Percentiles rank a stretch among this genome's conserved stretches.
These are phyloP conservation scores for Brachypteracias leptosomus DNA, from an alignment of 2,113 vertebrate species.

Conservation along the genomic window DNA sequence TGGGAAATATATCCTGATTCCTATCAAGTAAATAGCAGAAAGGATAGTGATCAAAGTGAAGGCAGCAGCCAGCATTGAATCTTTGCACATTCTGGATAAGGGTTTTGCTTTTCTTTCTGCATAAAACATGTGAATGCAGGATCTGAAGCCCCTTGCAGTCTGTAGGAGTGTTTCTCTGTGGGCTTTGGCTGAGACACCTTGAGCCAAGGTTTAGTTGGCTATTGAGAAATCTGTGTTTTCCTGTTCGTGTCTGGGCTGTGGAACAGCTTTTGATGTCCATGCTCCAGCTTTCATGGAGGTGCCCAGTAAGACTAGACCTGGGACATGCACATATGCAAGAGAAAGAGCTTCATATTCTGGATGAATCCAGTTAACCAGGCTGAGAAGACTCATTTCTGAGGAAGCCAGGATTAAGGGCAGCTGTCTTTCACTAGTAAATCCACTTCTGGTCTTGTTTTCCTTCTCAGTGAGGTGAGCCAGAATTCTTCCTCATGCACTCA, in stretches of 20 bases:
- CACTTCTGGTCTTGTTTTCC: background rate
- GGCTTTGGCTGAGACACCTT: background rate
- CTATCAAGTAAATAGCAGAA: background rate
- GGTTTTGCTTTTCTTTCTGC: background rate
- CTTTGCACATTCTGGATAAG: background rate
- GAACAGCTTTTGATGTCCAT: background rate
- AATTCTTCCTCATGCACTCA: background rate
- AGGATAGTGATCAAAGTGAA: background rate
- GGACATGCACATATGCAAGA: background rate
- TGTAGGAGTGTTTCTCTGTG: background rate
- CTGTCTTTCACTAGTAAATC: background rate
- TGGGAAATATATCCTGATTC: background rate
- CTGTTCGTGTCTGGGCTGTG: background rate
- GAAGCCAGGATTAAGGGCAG: background rate
- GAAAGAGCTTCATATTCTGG: background rate
- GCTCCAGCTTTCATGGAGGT: background rate
- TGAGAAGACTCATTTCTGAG: background rate
- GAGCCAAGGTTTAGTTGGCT: background rate
- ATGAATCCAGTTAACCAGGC: background rate
- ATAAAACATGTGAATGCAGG: background rate
- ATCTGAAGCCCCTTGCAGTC: background rate
- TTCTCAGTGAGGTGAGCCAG: background rate
- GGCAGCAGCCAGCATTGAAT: background rate
- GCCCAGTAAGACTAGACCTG: background rate
- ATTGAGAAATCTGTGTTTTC: background rate